These are phyloP conservation scores for Perithous albicinctus DNA, from an alignment of 2,888 invertebrate genomes.

Conservation along the genomic window DNA sequence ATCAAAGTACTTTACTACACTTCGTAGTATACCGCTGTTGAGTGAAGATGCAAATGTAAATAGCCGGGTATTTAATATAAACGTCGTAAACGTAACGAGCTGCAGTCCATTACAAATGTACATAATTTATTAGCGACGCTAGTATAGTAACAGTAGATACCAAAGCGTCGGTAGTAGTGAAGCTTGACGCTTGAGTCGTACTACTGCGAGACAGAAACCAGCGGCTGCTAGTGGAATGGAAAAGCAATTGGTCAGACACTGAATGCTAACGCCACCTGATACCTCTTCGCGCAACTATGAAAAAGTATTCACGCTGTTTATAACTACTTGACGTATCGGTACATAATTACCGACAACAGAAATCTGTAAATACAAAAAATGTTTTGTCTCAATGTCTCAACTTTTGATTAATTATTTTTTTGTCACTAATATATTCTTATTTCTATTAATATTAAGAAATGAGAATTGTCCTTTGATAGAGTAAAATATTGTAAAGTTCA, in stretches of 20 bases:
- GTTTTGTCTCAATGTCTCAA: not conserved
- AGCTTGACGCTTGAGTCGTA: not conserved
- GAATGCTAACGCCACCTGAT: slow-evolving; percentile 71
- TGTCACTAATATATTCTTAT: too few species aligned
- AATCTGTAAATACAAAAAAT: slow-evolving; percentile 43
- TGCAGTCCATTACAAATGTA: not conserved
- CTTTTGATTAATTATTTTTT: too few species aligned
- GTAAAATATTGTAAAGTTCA: too few species aligned
- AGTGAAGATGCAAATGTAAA: not conserved
- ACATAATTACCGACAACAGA: slow-evolving; percentile 29
- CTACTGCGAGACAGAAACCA: not conserved
- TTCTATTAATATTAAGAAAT: too few species aligned
- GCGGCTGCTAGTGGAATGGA: slow-evolving; percentile 58
- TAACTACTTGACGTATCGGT: slow-evolving; percentile 29
- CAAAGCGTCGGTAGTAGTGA: not conserved
- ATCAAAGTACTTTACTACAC: not conserved
- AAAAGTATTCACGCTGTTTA: slow-evolving; percentile 16
- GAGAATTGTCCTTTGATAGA: too few species aligned
- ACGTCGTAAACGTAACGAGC: not conserved
- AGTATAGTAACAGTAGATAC: slow-evolving; percentile 8
- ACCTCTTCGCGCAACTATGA: slow-evolving; percentile 64
- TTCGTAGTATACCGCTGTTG: not conserved
- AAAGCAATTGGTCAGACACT: slow-evolving; percentile 51
- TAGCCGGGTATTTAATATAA: not conserved
- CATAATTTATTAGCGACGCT: slow-evolving; percentile 3